Evolutionary conservation across 2,888 invertebrate species (phyloP).

Genomic region (Ligdia adustata): DNA sequence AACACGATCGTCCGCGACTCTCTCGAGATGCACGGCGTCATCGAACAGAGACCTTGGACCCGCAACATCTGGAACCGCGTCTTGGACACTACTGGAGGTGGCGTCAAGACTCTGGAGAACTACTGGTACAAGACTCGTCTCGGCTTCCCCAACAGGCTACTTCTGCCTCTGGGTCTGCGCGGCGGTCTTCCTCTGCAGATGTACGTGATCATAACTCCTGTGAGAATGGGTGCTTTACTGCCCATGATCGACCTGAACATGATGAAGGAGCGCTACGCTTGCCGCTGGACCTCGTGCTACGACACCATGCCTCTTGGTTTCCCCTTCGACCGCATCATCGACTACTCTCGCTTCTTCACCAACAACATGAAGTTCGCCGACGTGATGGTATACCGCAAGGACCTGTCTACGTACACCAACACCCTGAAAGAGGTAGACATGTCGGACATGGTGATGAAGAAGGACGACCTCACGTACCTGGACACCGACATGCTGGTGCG

Average conservation of each 20-base stretch:
- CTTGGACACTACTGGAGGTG: constrained; percentile 62
- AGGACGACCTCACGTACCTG: constrained; percentile 70
- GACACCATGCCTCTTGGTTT: constrained; percentile 88
- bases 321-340: constrained; percentile 89
- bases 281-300: constrained; percentile 80
- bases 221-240: constrained; percentile 73
- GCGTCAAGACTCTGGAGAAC: constrained; percentile 79
- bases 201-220: constrained; percentile 85
- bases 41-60: constrained; percentile 83
- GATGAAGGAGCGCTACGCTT: constrained; percentile 79
- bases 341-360: constrained; percentile 83
- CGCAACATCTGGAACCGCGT: constrained; percentile 53
- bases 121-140: constrained; percentile 80
- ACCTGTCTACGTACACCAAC: constrained; percentile 62
- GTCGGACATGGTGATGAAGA: constrained; percentile 71
- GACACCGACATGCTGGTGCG: constrained; percentile 67
- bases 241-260: constrained; percentile 70
- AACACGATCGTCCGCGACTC: constrained; percentile 89
- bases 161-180: constrained; percentile 87
- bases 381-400: constrained; percentile 85
- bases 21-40: constrained; percentile 85
- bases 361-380: constrained; percentile 87
- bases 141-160: constrained; percentile 87
- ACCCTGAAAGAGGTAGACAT: constrained; percentile 62
- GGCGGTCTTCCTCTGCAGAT: constrained; percentile 86